Percentiles rank a stretch among this genome's conserved stretches.
Conservation (phyloP, 2,888 invertebrate genomes). For the Chloroclystis v-ata region DNA sequence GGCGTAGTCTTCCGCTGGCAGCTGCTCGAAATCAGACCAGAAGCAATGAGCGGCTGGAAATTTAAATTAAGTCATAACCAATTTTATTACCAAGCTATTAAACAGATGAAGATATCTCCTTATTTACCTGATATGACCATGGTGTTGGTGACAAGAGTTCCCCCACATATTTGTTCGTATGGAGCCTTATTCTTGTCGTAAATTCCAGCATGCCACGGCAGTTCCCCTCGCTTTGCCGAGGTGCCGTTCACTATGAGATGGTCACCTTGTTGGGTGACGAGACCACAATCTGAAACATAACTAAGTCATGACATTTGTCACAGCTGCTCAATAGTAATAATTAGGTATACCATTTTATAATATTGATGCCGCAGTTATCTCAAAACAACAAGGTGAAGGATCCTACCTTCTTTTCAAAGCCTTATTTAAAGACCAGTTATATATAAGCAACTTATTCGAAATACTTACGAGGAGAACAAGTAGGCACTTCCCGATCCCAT, state of each 20-base stretch:
- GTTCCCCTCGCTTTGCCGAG: conserved; percentile 20
- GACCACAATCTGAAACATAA: conserved; percentile 10
- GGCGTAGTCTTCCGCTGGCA: conserved; percentile 33
- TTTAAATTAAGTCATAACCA: too few relatives aligned
- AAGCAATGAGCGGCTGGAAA: conserved; percentile 52
- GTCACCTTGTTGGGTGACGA: conserved; percentile 5
- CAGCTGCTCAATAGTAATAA: too few relatives aligned
- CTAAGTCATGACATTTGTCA: too few relatives aligned
- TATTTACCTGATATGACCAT: conserved; percentile 34
- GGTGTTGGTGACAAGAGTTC: conserved; percentile 57
- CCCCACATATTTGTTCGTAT: conserved; percentile 73
- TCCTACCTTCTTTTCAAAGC: too few relatives aligned
- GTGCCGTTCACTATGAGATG: conserved; percentile 7
- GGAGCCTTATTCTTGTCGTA: conserved; percentile 52
- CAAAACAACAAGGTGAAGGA: too few relatives aligned
- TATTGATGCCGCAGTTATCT: too few relatives aligned
- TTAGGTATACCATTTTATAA: too few relatives aligned
- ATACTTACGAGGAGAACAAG: conserved; percentile 15
- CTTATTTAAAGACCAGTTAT: too few relatives aligned
- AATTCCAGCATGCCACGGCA: conserved; percentile 76
- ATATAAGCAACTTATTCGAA: neutral
- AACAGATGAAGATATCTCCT: too few relatives aligned
- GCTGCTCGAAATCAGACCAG: conserved; percentile 34
- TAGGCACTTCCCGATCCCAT: conserved; percentile 14
- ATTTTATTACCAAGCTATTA: too few relatives aligned